phyloP scores from a whole-genome alignment of 2,797 vertebrate genomes.

The Lepus oiostolus region DNA sequence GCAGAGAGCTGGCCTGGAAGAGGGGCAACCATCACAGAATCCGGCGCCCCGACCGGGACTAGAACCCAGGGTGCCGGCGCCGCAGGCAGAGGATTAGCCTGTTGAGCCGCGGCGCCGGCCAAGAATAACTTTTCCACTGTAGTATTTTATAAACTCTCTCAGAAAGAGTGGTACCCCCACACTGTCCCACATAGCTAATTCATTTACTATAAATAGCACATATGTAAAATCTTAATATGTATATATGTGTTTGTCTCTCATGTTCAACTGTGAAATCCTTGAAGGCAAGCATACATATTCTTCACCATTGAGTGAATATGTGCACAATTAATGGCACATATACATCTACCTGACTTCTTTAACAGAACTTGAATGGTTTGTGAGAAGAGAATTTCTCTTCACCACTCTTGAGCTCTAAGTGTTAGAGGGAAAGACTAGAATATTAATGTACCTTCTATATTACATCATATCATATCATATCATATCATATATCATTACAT shows the following conservation, averaged over 20 bases:
- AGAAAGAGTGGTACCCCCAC: background rate
- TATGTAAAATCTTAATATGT: background rate
- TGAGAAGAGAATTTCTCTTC: background rate
- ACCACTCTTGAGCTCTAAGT: background rate
- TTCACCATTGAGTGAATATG: background rate
- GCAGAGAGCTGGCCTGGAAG: no score
- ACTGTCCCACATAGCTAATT: background rate
- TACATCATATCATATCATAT: background rate
- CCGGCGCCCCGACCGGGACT: no score
- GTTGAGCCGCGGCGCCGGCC: no score
- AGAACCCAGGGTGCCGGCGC: no score
- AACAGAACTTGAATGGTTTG: background rate
- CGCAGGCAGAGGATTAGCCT: no score
- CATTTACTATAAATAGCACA: background rate
- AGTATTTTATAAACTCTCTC: background rate
- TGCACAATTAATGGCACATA: background rate
- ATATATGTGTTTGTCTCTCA: background rate
- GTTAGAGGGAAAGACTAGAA: background rate
- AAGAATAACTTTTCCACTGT: background rate
- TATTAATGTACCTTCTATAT: background rate
- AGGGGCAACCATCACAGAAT: no score
- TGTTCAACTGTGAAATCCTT: background rate
- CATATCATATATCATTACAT: background rate
- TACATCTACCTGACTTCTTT: background rate
- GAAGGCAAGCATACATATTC: background rate